phyloP scores from a whole-genome alignment of 2,113 vertebrate genomes.

The Australoheros scitulus region DNA sequence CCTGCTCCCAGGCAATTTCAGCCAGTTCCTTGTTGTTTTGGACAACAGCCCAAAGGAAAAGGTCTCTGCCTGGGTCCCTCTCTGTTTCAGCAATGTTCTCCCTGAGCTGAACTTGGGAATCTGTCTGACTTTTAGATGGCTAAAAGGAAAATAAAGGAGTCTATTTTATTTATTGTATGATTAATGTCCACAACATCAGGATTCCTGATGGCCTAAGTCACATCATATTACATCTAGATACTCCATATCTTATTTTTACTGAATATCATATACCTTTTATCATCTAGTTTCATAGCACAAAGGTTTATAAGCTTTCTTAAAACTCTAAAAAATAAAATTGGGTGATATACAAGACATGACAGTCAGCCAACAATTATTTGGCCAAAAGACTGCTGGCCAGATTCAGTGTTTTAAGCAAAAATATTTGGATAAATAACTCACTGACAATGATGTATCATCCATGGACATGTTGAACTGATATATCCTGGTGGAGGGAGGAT shows the following conservation, averaged over 20 bases:
- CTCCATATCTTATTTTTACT: not conserved
- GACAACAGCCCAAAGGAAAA: constrained; percentile 95
- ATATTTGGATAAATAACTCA: constrained; percentile 41
- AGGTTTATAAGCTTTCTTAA: not conserved
- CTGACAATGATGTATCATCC: constrained; percentile 49
- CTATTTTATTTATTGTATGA: not conserved
- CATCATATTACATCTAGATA: not conserved
- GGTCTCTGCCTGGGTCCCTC: constrained; percentile 83
- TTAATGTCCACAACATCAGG: not conserved
- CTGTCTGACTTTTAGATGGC: constrained; percentile 48
- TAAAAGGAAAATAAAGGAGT: constrained; percentile 29
- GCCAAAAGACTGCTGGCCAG: not conserved
- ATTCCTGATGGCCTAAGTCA: not conserved
- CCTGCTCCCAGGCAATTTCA: constrained; percentile 93
- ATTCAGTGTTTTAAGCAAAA: not conserved
- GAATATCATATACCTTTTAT: not conserved
- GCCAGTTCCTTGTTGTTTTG: constrained; percentile 90
- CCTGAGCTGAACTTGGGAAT: not conserved
- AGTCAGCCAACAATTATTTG: not conserved
- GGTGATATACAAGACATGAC: not conserved
- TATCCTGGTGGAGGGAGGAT: constrained; percentile 64
- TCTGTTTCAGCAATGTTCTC: constrained; percentile 8
- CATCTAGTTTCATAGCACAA: not conserved
- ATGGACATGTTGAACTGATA: constrained; percentile 25
- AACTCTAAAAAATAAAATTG: not conserved